Evolutionary conservation across 2,797 vertebrate genomes (phyloP), one percentile per base, ranked within the genome.

Genomic region (Ataeniobius toweri): DNA sequence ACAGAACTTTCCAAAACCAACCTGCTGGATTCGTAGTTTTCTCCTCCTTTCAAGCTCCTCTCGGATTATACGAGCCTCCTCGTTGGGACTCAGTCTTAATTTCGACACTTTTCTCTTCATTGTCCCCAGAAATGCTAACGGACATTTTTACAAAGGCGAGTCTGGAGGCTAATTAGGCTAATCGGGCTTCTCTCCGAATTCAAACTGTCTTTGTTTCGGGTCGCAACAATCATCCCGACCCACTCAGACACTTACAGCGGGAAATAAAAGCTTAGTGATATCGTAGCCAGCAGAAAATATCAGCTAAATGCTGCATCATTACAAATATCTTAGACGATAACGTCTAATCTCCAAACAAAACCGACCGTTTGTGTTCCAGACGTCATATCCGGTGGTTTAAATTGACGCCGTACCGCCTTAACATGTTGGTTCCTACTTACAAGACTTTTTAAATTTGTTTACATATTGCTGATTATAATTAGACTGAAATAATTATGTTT

Each of bases 11-110:
- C 4, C 46, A 44, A 24, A 46, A 0, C 12, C 3, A 3, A 6
- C 41, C 95, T 99, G 98, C 61, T 98, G 96, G 48, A 99, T 91
- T 69, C 98, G 94, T 44, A 98, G 91, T 86, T 96, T 98, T 72
- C 98, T 94, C 86, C 98, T 95, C 86, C 97, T 94, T 77, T 98
- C 97, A 0, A 94, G 93, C 48, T 99, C 98, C 75, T 98, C 97
- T 81, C 96, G 96, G 71, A 98, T 77, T 68, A 98, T 56, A 74
- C 95, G 94, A 39, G 95, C 96, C 92, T 99, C 98, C 77, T 99
- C 98, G 78, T 99, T 99, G 0, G 98, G 98, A 85, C 98, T 99
- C 61, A 95, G 90, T 69, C 95, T 93, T 77, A 98, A 1, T 7
- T 86, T 93, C 6, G 91, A 80, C 74, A 90, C 83, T 89, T 95